Evolutionary conservation across 2,113 vertebrate genomes (phyloP).

Genomic region (Etheostoma cragini): DNA sequence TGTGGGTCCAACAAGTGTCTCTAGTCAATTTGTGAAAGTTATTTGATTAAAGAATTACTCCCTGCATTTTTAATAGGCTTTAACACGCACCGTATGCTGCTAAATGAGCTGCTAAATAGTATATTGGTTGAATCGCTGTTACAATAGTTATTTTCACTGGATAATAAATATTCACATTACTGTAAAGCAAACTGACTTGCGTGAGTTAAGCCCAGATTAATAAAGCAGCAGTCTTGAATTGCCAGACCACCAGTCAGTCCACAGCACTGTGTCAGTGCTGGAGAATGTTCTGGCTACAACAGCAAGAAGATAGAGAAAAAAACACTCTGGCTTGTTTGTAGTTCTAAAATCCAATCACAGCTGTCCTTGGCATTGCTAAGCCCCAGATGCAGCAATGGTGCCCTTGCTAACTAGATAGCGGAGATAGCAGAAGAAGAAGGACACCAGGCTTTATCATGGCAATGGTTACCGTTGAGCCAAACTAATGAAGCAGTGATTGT

Average conservation of each 20-base stretch:
- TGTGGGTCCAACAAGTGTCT: constrained; percentile 15
- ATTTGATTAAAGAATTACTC: constrained; percentile 12
- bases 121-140: constrained; percentile 27
- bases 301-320: too few relatives aligned
- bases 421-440: too few relatives aligned
- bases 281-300: too few relatives aligned
- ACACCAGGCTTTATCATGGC: too few relatives aligned
- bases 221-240: not conserved
- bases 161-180: constrained; percentile 42
- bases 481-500: constrained; percentile 27
- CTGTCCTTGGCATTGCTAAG: too few relatives aligned
- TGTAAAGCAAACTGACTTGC: constrained; percentile 11
- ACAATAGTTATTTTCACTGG: constrained; percentile 36
- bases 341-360: too few relatives aligned
- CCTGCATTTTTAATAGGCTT: constrained; percentile 22
- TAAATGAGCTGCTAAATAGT: constrained; percentile 49
- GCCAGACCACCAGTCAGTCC: too few relatives aligned
- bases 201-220: constrained; percentile 15
- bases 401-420: too few relatives aligned
- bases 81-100: constrained; percentile 48
- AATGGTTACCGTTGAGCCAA: too few relatives aligned
- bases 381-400: too few relatives aligned
- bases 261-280: too few relatives aligned
- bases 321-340: too few relatives aligned
- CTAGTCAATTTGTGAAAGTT: constrained; percentile 29